Conservation (phyloP, 2,113 vertebrate species). For the Malurus melanocephalus region DNA sequence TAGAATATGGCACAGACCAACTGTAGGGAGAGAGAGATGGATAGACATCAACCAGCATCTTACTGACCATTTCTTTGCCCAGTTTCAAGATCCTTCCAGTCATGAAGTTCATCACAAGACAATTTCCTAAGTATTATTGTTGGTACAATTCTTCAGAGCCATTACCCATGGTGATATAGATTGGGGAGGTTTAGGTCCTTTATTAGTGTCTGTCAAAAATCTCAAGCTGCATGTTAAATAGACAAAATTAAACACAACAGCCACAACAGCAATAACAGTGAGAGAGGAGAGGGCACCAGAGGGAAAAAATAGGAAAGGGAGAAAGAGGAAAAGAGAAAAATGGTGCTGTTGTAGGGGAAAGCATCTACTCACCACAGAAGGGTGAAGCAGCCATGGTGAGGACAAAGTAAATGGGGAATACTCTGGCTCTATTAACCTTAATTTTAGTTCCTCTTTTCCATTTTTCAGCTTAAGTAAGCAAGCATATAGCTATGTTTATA, state of each 20-base stretch:
- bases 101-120: neutral
- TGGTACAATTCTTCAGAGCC: neutral
- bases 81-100: neutral
- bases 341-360: neutral
- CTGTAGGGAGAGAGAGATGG: neutral
- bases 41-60: neutral
- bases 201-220: neutral
- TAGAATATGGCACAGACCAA: neutral
- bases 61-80: neutral
- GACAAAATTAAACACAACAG: neutral
- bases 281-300: neutral
- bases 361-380: neutral
- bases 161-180: fast-evolving
- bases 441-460: slow-evolving; percentile 51
- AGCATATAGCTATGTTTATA: slow-evolving; percentile 45
- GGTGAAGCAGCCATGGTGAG: neutral
- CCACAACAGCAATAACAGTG: neutral
- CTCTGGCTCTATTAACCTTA: slow-evolving; percentile 38
- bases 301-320: neutral
- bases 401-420: neutral
- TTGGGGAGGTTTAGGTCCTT: neutral
- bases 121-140: neutral
- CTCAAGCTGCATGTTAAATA: neutral
- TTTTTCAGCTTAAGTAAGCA: slow-evolving; percentile 57
- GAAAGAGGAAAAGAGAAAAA: neutral